These are phyloP conservation scores for Oscheius myriophilus DNA, from an alignment of 2,888 invertebrate genomes.

Conservation along the genomic window DNA sequence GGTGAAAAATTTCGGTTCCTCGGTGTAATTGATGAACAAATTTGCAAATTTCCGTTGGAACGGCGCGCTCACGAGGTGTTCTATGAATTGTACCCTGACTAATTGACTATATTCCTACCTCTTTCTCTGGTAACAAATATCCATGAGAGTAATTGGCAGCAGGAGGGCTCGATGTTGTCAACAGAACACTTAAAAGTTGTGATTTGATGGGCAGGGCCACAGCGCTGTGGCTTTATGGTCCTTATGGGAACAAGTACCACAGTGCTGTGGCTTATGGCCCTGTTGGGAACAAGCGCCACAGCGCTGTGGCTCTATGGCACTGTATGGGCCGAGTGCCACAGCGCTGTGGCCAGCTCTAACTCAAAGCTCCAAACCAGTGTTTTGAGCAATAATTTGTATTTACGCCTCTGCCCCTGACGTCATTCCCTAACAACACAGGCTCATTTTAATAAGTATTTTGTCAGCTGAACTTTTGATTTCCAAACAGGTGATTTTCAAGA, in stretches of 20 bases:
- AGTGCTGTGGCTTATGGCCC: no score
- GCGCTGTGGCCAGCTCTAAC: no score
- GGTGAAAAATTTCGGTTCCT: constrained; percentile 51
- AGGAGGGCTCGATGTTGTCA: constrained; percentile 38
- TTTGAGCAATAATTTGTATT: background rate
- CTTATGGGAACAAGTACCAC: no score
- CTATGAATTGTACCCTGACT: constrained; percentile 27
- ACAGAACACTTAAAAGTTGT: constrained; percentile 49
- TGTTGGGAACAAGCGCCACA: no score
- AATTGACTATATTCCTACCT: constrained; percentile 22
- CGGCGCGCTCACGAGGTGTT: constrained; percentile 46
- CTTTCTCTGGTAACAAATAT: constrained; percentile 51
- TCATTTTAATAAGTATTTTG: no score
- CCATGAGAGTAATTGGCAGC: constrained; percentile 44
- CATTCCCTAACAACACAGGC: background rate
- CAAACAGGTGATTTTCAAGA: background rate
- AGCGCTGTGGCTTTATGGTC: no score
- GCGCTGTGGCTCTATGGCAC: no score
- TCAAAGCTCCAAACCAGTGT: no score
- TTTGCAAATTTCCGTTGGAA: constrained; percentile 50
- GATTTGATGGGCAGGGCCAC: no score
- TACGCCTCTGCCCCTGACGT: background rate
- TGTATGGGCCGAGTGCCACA: no score
- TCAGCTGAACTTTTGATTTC: background rate
- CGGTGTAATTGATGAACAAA: constrained; percentile 44